Evolutionary conservation across 2,797 vertebrate genomes (phyloP).

Genomic region (Peromyscus melanophrys): DNA sequence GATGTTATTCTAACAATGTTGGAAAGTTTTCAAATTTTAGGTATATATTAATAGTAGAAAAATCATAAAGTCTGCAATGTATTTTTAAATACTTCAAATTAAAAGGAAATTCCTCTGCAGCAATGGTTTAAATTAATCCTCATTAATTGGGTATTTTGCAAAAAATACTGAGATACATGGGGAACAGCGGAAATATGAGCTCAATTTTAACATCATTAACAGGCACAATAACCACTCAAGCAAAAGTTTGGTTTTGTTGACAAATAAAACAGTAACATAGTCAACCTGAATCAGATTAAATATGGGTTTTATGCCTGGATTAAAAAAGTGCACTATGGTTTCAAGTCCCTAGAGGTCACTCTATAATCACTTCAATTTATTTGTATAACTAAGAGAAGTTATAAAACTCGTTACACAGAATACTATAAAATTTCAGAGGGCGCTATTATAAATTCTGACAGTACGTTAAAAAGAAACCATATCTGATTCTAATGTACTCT

Average conservation of each 20-base stretch:
- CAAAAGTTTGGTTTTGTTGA: not conserved
- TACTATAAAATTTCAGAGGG: not conserved
- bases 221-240: not conserved
- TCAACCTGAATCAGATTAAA: conserved; percentile 21
- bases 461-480: not conserved
- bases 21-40: conserved; percentile 56
- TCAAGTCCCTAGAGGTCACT: conserved; percentile 71
- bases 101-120: conserved; percentile 5
- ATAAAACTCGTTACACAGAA: not conserved
- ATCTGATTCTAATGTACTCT: not conserved
- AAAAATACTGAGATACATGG: not conserved
- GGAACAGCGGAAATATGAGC: not conserved
- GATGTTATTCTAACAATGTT: not conserved
- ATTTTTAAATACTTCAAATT: conserved; percentile 53
- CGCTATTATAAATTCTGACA: not conserved
- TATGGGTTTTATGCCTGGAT: not conserved
- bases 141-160: not conserved
- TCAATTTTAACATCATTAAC: not conserved
- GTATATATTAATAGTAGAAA: conserved; percentile 6
- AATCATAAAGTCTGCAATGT: not conserved
- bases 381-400: not conserved
- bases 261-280: not conserved
- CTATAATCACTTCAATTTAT: conserved; percentile 37
- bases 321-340: conserved; percentile 24
- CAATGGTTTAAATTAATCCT: not conserved